Percentiles rank a stretch among this genome's conserved stretches.
phyloP scores from a whole-genome alignment of 2,113 vertebrate genomes.

The Edolisoma coerulescens region DNA sequence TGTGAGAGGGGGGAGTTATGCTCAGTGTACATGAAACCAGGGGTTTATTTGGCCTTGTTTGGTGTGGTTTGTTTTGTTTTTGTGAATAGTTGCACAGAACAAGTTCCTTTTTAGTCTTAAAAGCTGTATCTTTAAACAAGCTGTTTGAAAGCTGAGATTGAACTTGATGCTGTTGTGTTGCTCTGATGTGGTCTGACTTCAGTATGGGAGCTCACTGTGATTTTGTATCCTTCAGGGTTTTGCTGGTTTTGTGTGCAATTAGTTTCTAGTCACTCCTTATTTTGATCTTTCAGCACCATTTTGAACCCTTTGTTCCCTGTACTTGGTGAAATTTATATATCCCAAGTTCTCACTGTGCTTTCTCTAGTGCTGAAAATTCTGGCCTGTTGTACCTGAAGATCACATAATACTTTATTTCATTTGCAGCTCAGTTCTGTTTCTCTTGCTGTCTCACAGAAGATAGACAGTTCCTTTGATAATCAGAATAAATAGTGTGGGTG shows the following conservation, averaged over 20 bases:
- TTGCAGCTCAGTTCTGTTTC: neutral
- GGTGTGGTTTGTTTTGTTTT: no score
- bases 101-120: neutral
- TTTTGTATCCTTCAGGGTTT: neutral
- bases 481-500: neutral
- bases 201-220: neutral
- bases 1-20: neutral
- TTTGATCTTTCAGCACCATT: neutral
- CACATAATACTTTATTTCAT: rapidly evolving
- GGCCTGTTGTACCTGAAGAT: neutral
- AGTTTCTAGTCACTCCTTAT: neutral
- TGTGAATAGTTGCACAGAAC: neutral
- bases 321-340: neutral
- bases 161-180: neutral
- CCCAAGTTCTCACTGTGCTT: neutral
- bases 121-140: neutral
- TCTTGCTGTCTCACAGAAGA: neutral
- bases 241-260: neutral
- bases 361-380: neutral
- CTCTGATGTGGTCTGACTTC: neutral
- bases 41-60: neutral
- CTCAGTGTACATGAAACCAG: neutral
- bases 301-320: neutral
- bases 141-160: neutral
- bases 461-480: neutral